Evolutionary conservation across 2,797 vertebrate species (phyloP).

Genomic region (Echeneis naucrates): DNA sequence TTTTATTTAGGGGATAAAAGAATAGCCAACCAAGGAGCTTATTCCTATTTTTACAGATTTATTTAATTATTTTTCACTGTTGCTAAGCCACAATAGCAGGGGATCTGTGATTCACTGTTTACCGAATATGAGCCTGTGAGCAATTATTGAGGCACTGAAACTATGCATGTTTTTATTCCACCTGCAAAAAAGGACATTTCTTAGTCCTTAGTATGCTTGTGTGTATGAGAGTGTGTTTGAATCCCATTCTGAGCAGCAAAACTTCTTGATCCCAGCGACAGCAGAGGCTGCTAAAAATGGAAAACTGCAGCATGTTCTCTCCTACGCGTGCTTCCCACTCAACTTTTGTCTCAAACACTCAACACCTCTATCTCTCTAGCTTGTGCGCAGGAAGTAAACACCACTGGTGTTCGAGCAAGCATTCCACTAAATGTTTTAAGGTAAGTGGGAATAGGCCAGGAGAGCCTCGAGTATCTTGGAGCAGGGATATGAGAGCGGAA

Average conservation of each 20-base stretch:
- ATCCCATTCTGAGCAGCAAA: constrained; percentile 54
- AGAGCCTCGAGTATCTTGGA: constrained; percentile 23
- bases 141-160: constrained; percentile 61
- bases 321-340: constrained; percentile 80
- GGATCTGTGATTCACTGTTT: constrained; percentile 59
- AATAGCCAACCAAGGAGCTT: constrained; percentile 32
- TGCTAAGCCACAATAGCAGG: constrained; percentile 58
- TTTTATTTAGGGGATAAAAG: constrained; percentile 19
- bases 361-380: constrained; percentile 62
- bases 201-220: constrained; percentile 25
- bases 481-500: background rate
- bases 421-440: constrained; percentile 46
- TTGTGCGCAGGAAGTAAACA: constrained; percentile 73
- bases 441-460: constrained; percentile 18
- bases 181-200: constrained; percentile 66
- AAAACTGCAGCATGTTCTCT: constrained; percentile 74
- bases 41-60: background rate
- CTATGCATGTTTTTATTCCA: constrained; percentile 58
- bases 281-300: constrained; percentile 77
- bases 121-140: constrained; percentile 56
- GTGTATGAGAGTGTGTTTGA: constrained; percentile 25
- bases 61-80: constrained; percentile 21
- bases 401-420: constrained; percentile 25
- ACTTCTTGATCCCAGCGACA: constrained; percentile 67
- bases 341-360: constrained; percentile 76